Conservation (phyloP, 2,797 vertebrate species). For the Channallabes apus region DNA sequence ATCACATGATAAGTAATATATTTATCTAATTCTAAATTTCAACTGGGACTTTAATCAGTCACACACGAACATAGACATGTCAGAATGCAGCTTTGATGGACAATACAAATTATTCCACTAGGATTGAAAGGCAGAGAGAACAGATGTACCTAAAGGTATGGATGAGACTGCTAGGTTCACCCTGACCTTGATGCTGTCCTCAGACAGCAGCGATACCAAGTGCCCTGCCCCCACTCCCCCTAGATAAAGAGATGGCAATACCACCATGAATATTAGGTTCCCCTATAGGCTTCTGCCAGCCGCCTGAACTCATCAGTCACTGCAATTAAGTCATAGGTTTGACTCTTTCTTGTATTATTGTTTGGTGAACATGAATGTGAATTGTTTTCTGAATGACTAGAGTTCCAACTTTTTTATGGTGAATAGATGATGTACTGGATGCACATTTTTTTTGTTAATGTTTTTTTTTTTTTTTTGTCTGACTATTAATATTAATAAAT, state of each 20-base stretch:
- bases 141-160: constrained; percentile 52
- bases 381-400: neutral
- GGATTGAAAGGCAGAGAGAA: constrained; percentile 28
- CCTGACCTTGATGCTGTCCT: constrained; percentile 63
- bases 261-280: constrained; percentile 61
- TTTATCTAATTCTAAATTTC: neutral
- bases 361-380: constrained; percentile 20
- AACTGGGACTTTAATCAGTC: neutral
- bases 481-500: too few relatives aligned
- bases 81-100: constrained; percentile 18
- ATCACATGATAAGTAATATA: neutral
- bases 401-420: neutral
- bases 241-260: constrained; percentile 61
- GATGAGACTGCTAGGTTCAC: constrained; percentile 62
- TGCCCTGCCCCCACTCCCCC: constrained; percentile 55
- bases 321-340: constrained; percentile 77
- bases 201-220: constrained; percentile 72
- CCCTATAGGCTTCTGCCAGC: constrained; percentile 67
- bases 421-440: neutral
- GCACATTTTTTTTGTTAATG: neutral
- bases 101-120: constrained; percentile 19
- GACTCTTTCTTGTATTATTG: constrained; percentile 41
- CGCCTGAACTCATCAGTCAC: constrained; percentile 76
- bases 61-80: neutral
- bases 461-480: too few relatives aligned